phyloP scores from a whole-genome alignment of 2,113 vertebrate genomes.

The Amblyornis subalaris region DNA sequence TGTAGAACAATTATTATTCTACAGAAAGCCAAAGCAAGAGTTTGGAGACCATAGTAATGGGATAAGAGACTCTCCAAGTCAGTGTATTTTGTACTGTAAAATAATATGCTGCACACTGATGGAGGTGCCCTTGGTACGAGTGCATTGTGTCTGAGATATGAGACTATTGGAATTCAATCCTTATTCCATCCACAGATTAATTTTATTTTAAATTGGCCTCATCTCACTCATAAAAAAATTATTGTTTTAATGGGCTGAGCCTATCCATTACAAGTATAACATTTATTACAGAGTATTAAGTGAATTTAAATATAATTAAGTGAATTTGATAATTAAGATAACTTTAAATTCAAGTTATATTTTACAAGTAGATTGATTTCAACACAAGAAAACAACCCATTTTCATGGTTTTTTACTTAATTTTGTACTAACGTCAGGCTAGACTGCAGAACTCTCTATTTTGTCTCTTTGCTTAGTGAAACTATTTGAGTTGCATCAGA shows the following conservation, averaged over 20 bases:
- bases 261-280: constrained; percentile 19
- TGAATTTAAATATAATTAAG: constrained; percentile 49
- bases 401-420: background rate
- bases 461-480: background rate
- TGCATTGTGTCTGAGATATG: background rate
- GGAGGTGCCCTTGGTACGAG: background rate
- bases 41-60: background rate
- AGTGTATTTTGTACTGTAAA: background rate
- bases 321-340: constrained; percentile 50
- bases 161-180: constrained; percentile 25
- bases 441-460: background rate
- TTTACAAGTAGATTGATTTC: constrained; percentile 9
- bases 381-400: background rate
- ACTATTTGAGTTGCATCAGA: background rate
- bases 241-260: constrained; percentile 34
- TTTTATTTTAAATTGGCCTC: constrained; percentile 43
- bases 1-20: background rate
- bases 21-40: background rate
- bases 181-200: constrained; percentile 9
- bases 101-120: background rate
- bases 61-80: background rate
- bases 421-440: background rate
- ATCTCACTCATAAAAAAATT: constrained; percentile 33
- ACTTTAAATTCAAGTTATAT: constrained; percentile 29
- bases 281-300: constrained; percentile 50